Conservation (phyloP, 53 echinoderm and acorn worm species). For the Holothuria scabra region DNA sequence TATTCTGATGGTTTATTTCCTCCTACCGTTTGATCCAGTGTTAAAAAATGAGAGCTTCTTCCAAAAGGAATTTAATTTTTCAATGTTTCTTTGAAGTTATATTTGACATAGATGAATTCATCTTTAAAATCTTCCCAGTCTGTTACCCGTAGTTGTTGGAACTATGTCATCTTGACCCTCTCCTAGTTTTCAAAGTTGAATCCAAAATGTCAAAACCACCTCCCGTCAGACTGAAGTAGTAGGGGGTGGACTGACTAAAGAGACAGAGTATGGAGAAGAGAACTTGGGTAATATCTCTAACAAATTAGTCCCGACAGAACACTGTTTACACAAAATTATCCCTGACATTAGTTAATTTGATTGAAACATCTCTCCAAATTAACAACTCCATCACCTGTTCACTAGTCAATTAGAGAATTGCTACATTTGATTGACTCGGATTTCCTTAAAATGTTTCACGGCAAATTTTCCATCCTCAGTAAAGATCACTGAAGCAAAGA, state of each 20-base stretch:
- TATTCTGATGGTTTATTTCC: too few relatives aligned
- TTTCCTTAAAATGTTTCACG: slow-evolving; percentile 20
- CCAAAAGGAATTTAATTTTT: too few relatives aligned
- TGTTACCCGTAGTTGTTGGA: not conserved
- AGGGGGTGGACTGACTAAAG: slow-evolving; percentile 10
- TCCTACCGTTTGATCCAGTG: too few relatives aligned
- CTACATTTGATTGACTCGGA: slow-evolving; percentile 8
- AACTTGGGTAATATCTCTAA: not conserved
- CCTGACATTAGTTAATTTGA: slow-evolving; percentile 30
- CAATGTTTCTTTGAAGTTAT: too few relatives aligned
- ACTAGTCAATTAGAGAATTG: slow-evolving; percentile 33
- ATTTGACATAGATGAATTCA: too few relatives aligned
- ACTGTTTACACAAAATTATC: slow-evolving; percentile 42
- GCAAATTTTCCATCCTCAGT: not conserved
- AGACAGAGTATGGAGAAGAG: too few relatives aligned
- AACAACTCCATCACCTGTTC: slow-evolving; percentile 28
- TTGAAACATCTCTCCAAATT: slow-evolving; percentile 29
- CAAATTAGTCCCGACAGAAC: slow-evolving; percentile 24
- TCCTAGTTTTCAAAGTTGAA: not conserved
- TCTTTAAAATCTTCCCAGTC: too few relatives aligned
- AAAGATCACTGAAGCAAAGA: too few relatives aligned
- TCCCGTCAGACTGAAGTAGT: not conserved
- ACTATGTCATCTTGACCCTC: slow-evolving; percentile 11
- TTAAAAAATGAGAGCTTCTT: too few relatives aligned
- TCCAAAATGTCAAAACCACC: not conserved